Evolutionary conservation across 2,888 invertebrate species (phyloP).

Genomic region (Cryptocheilus praepositus): DNA sequence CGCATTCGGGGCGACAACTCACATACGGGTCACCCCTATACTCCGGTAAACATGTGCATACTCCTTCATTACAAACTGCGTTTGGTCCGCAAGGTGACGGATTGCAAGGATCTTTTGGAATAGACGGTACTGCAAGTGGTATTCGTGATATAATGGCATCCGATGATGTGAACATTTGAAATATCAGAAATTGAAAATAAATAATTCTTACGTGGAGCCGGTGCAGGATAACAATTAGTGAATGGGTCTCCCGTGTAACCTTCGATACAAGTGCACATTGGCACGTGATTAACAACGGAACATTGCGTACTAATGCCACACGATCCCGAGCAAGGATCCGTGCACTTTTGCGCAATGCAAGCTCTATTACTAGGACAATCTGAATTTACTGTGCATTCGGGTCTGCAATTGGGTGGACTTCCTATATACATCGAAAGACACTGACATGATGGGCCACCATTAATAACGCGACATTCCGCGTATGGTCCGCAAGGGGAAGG

Average conservation of each 20-base stretch:
- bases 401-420: slow-evolving; percentile 79
- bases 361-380: slow-evolving; percentile 84
- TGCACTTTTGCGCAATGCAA: slow-evolving; percentile 85
- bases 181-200: neutral
- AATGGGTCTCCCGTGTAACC: slow-evolving; percentile 86
- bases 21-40: slow-evolving; percentile 80
- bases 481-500: slow-evolving; percentile 81
- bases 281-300: slow-evolving; percentile 84
- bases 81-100: slow-evolving; percentile 87
- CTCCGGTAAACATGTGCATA: slow-evolving; percentile 76
- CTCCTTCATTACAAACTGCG: slow-evolving; percentile 80
- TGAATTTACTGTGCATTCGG: slow-evolving; percentile 79
- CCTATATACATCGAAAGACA: slow-evolving; percentile 82
- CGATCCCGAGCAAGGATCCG: slow-evolving; percentile 85
- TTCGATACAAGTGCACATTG: slow-evolving; percentile 83
- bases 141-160: neutral
- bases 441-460: slow-evolving; percentile 80
- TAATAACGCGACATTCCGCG: slow-evolving; percentile 80
- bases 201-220: slow-evolving; percentile 71
- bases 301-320: slow-evolving; percentile 85
- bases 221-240: slow-evolving; percentile 75
- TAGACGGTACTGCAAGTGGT: slow-evolving; percentile 30
- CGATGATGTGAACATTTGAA: neutral
- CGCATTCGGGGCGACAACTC: slow-evolving; percentile 84
- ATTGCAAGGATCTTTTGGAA: slow-evolving; percentile 79